Base-by-base conservation (phyloP, 2,797 vertebrate species). In the Sebastes taczanowskii region DNA sequence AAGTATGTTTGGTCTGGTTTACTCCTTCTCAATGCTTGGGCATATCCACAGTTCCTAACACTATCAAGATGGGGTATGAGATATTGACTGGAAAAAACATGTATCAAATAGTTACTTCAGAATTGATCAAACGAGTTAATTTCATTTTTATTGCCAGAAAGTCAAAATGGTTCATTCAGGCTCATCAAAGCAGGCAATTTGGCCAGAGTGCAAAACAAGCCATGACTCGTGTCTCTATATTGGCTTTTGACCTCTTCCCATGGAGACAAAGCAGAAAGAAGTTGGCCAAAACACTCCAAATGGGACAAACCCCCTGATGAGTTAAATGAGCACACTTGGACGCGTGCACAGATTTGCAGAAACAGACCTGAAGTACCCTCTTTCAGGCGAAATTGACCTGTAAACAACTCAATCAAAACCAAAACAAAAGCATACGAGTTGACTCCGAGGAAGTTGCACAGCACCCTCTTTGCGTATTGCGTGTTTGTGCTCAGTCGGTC, bases 261-360 rank as follows among this genome's bases (percentile, higher is more conserved):
- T 74, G 67, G 88, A 88, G 85, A 89, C 82, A 74, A 75, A 91
- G 81, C 80, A 76, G 67, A 85, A 81, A 55, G 34, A 83, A 85
- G 81, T 62, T 78, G 82, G 78, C 63, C 84, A 90, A 89, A 92
- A 90, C 89, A 87, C 66, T 89, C 52, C 64, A 82, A 91, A 86
- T 82, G 80, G 88, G 88, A 83, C 84, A 86, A 90, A 77, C 77
- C 86, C 86, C 91, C 88, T 5, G 70, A 75, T 62, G 86, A 82
- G 79, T 85, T 73, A 42, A 83, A 72, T 58, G 61, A 87, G 78
- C 86, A 82, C 73, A 78, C 79, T 82, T 71, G 81, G 76, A 83
- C 9, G 25, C 49, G 32, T 34, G 71, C 53, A 61, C 74, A 86
- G 71, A 80, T 71, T 71, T 80, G 60, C 67, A 78, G 78, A 69